Conservation (phyloP, 2,888 invertebrate species). For the Hipparchia semele region DNA sequence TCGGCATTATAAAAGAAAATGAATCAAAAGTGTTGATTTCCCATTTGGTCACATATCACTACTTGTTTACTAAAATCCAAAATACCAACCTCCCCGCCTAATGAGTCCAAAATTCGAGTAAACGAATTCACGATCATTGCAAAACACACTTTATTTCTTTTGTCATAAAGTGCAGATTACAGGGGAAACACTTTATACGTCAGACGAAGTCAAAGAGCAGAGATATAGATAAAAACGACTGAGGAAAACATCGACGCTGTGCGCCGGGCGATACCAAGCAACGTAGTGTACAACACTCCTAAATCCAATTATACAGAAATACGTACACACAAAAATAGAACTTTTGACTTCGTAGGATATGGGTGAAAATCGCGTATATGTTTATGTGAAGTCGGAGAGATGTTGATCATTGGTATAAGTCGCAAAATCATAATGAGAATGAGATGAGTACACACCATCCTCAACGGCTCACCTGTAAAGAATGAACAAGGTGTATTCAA, state of each 20-base stretch:
- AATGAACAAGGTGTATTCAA: constrained; percentile 34
- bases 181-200: constrained; percentile 56
- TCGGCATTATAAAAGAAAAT: background rate
- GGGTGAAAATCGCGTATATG: constrained; percentile 20
- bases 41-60: constrained; percentile 56
- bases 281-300: constrained; percentile 37
- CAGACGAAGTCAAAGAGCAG: constrained; percentile 79
- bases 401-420: constrained; percentile 39
- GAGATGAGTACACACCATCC: constrained; percentile 38
- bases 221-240: constrained; percentile 71
- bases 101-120: constrained; percentile 73
- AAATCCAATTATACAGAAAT: constrained; percentile 37
- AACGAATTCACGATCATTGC: constrained; percentile 43
- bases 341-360: background rate
- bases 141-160: constrained; percentile 52
- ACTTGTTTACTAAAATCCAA: constrained; percentile 70
- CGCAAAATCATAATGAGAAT: constrained; percentile 47
- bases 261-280: constrained; percentile 42
- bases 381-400: constrained; percentile 24
- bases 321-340: constrained; percentile 26
- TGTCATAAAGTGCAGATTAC: constrained; percentile 58
- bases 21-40: constrained; percentile 39
- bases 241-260: constrained; percentile 68
- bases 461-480: constrained; percentile 34
- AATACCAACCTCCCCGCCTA: constrained; percentile 71